These are phyloP conservation scores for Araneus ventricosus DNA, from an alignment of 1,140 invertebrate genomes.

Conservation along the genomic window DNA sequence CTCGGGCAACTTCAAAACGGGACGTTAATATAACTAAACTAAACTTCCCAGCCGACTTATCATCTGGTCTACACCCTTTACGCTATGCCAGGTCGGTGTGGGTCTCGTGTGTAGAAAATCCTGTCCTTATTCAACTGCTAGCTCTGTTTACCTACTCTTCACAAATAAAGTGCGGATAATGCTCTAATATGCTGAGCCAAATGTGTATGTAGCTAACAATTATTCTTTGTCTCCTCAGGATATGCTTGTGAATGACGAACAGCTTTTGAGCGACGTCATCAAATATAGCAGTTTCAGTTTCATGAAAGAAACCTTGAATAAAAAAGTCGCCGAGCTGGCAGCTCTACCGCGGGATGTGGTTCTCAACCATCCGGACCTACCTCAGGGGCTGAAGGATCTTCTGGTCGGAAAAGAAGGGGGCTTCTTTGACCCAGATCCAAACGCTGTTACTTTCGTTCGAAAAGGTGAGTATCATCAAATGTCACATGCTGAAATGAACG, in stretches of 20 bases:
- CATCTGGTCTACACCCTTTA: no score
- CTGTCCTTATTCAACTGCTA: no score
- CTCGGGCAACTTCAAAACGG: no score
- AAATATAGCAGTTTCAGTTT: slow-evolving; percentile 74
- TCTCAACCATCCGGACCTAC: slow-evolving; percentile 62
- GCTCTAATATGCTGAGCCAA: neutral
- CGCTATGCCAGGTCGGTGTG: no score
- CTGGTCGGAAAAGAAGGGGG: neutral
- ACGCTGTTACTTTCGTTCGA: slow-evolving; percentile 21
- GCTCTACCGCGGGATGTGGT: slow-evolving; percentile 24
- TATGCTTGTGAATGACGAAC: slow-evolving; percentile 42
- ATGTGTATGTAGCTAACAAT: neutral
- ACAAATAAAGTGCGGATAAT: neutral
- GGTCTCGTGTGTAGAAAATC: no score
- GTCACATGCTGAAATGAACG: no score
- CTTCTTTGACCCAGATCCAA: slow-evolving; percentile 32
- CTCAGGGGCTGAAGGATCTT: slow-evolving; percentile 43
- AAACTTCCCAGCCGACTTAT: no score
- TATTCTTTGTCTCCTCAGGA: neutral
- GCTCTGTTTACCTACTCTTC: neutral
- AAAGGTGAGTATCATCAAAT: slow-evolving; percentile 37
- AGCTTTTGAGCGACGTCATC: slow-evolving; percentile 51
- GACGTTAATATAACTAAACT: no score
- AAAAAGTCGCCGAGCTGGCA: slow-evolving; percentile 42
- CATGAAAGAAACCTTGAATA: slow-evolving; percentile 70